Evolutionary conservation across 2,113 vertebrate species (phyloP).

Genomic region (Microcebus jonahi): DNA sequence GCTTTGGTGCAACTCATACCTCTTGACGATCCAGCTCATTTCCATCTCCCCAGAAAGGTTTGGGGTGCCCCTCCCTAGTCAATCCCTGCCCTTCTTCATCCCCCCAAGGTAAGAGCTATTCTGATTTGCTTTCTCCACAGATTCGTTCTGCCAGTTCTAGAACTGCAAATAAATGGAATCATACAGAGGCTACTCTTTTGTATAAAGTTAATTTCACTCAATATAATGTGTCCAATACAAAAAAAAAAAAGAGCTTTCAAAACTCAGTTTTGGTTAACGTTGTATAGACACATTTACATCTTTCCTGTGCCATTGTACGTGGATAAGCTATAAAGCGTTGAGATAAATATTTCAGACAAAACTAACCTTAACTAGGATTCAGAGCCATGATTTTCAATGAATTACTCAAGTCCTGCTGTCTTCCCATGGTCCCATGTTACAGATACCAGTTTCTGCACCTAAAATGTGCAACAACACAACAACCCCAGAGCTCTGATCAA

Average conservation of each 20-base stretch:
- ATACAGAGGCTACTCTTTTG: neutral
- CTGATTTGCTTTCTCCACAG: conserved; percentile 23
- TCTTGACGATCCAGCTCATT: neutral
- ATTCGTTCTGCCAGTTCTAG: neutral
- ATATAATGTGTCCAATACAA: neutral
- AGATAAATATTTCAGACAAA: neutral
- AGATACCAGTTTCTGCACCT: neutral
- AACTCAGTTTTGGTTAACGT: neutral
- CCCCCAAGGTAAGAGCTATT: neutral
- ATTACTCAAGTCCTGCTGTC: neutral
- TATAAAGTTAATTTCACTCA: neutral
- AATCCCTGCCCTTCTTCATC: neutral
- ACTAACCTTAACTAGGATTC: neutral
- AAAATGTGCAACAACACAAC: too few relatives aligned
- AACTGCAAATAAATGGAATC: neutral
- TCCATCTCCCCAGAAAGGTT: neutral
- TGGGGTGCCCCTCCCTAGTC: neutral
- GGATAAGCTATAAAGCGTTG: neutral
- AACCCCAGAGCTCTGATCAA: neutral
- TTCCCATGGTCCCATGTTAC: neutral
- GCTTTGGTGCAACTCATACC: neutral
- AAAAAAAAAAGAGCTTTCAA: neutral
- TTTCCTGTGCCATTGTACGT: neutral
- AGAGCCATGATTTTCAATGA: neutral
- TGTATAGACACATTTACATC: neutral